These are phyloP conservation scores for Toxonevra muliebris DNA, from an alignment of 2,888 invertebrate species.

Conservation along the genomic window DNA sequence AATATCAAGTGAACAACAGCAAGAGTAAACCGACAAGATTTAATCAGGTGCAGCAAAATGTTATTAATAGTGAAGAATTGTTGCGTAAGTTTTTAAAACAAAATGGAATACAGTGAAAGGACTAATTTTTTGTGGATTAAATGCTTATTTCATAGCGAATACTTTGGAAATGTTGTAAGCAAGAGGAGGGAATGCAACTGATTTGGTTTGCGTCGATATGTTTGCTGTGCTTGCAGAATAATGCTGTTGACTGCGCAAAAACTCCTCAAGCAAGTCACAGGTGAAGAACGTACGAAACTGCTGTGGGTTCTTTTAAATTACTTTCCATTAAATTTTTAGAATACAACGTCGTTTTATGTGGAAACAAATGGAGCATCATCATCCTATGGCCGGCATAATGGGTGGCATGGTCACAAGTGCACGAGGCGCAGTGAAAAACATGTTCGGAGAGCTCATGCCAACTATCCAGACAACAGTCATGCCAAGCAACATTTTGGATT, in stretches of 20 bases:
- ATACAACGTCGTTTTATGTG: slow-evolving; percentile 64
- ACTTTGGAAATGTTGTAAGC: slow-evolving; percentile 25
- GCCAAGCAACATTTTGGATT: slow-evolving; percentile 42
- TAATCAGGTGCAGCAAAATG: slow-evolving; percentile 9
- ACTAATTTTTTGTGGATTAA: neutral
- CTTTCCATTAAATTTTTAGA: slow-evolving; percentile 33
- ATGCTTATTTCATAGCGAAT: slow-evolving; percentile 30
- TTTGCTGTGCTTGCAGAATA: too few species aligned
- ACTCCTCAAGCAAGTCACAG: too few species aligned
- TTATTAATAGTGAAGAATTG: slow-evolving; percentile 14
- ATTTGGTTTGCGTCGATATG: too few species aligned
- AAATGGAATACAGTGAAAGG: neutral
- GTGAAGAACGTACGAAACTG: too few species aligned
- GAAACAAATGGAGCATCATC: slow-evolving; percentile 57
- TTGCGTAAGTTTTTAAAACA: slow-evolving; percentile 37
- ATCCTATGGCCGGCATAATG: slow-evolving; percentile 56
- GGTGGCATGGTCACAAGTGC: slow-evolving; percentile 54
- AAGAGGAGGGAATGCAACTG: slow-evolving; percentile 1
- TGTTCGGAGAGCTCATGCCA: slow-evolving; percentile 53
- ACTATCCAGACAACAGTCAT: slow-evolving; percentile 37
- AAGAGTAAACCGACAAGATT: neutral
- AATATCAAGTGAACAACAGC: too few species aligned
- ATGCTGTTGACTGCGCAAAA: too few species aligned
- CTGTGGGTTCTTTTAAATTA: too few species aligned
- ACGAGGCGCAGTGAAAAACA: slow-evolving; percentile 50